Base-by-base conservation (phyloP, 1,140 invertebrate genomes). In the Orchesella cincta region DNA sequence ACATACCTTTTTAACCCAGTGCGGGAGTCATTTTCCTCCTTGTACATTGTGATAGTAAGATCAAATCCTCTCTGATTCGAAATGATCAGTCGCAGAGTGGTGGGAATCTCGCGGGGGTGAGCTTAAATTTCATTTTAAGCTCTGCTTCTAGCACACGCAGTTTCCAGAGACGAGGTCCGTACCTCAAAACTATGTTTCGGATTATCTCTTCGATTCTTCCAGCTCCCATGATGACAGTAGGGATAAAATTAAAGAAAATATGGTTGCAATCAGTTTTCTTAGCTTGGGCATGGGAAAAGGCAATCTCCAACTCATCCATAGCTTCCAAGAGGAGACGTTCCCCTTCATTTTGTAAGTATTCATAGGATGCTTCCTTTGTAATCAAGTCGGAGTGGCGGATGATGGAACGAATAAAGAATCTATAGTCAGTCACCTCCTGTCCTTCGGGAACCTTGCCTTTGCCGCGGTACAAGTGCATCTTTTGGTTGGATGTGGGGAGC, bases 221-320 rank as follows among this genome's bases (percentile, higher is more conserved):
- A 0, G 95, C 94, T 87, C 99, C 97, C 92, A 99, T 96, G 33
- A 97, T 98, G 52, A 99, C 93, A 1, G 96, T 97, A 2, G 97
- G 97, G 3, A 98, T 95, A 87, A 99, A 99, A 86, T 99, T 99
- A 23, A 99, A 87, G 89, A 99, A 99, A 29, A 99, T 98, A 84
- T 99, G 98, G 87, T 99, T 99, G 85, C 97, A 99, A 84, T 99
- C 97, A 0, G 97, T 98, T 80, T 94, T 89, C 82, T 93, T 94
- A 0, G 94, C 94, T 29, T 93, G 87, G 0, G 94, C 93, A 87
- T 98, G 96, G 0, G 95, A 97, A 85, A 97, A 98, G 0, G 97
- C 97, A 16, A 99, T 95, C 87, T 99, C 98, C 54, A 99, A 85
- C 83, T 98, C 96, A 83, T 98, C 98, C 94, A 99, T 98, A 0